phyloP scores from a whole-genome alignment of 2,888 invertebrate genomes.

The Apamea monoglypha region DNA sequence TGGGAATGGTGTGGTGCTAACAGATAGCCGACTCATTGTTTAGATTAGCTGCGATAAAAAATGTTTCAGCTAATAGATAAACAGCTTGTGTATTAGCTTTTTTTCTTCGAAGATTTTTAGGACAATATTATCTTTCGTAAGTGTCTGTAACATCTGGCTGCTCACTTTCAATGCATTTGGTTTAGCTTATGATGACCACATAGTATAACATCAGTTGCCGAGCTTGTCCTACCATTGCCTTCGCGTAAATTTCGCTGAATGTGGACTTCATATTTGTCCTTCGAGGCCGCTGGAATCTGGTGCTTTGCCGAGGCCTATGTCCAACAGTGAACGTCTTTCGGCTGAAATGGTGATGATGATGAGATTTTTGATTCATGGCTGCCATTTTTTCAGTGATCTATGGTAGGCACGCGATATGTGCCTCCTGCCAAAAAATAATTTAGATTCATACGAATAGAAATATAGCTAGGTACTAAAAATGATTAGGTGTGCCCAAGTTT shows the following conservation, averaged over 20 bases:
- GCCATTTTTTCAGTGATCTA: not conserved
- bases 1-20: not conserved
- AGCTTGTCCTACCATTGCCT: not conserved
- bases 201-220: not conserved
- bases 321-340: not conserved
- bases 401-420: conserved; percentile 19
- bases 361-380: not conserved
- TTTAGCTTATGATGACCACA: not conserved
- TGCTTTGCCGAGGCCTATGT: not conserved
- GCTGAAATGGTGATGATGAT: not conserved
- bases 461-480: not conserved
- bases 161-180: not conserved
- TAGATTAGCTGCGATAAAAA: conserved; percentile 9
- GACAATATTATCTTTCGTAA: not conserved
- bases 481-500: conserved; percentile 16
- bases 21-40: conserved; percentile 17
- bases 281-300: not conserved
- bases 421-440: conserved; percentile 10
- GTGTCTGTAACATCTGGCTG: not conserved
- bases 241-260: not conserved
- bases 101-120: not conserved
- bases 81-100: conserved; percentile 3
- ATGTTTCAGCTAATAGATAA: conserved; percentile 13
- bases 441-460: not conserved
- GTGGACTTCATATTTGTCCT: too few species aligned